Evolutionary conservation across 2,888 invertebrate species (phyloP), one percentile per base, ranked within the genome.

Genomic region (Caenorhabditis wallacei): DNA sequence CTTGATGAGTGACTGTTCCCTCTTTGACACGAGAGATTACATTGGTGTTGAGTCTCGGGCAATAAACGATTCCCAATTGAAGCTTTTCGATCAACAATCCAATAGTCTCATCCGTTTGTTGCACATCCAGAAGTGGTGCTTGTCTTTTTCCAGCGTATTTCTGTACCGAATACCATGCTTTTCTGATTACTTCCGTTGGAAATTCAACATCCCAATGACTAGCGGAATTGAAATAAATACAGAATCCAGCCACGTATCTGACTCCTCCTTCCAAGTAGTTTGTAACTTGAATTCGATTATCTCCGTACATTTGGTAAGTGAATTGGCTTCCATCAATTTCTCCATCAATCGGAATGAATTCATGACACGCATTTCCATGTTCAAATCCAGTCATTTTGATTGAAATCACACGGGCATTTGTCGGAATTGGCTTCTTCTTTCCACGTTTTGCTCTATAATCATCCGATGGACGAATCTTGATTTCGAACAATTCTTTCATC

Each of bases 341-440:
- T 43, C 43, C 13, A 10, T 43, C 13, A 16, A 43, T 5, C 11
- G 43, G 43, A 10, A 13, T 16, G 11, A 43, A 43, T 10, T 43
- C 43, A 43, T 43, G 43, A 16, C 18, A 18, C 2, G 5, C 30
- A 1, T 57, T 20, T 35, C 57, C 57, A 57, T 35, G 10, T 30
- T 35, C 35, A 18, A 57, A 57, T 35, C 57, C 57, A 18, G 30
- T 30, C 35, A 57, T 35, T 57, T 35, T 57, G 10, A 57, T 57
- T 18, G 57, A 57, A 2, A 57, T 57, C 4, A 57, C 11, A 18
- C 20, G 30, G 5, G 35, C 8, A 11, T 30, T 18, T 18, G 26
- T 35, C 2, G 57, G 57, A 18, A 57, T n/a, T n/a, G n/a, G n/a
- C n/a, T n/a, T n/a, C n/a, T n/a, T n/a, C n/a, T n/a, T n/a, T n/a